These are phyloP conservation scores for Anticlea derivata DNA, from an alignment of 2,888 invertebrate genomes.

Conservation along the genomic window DNA sequence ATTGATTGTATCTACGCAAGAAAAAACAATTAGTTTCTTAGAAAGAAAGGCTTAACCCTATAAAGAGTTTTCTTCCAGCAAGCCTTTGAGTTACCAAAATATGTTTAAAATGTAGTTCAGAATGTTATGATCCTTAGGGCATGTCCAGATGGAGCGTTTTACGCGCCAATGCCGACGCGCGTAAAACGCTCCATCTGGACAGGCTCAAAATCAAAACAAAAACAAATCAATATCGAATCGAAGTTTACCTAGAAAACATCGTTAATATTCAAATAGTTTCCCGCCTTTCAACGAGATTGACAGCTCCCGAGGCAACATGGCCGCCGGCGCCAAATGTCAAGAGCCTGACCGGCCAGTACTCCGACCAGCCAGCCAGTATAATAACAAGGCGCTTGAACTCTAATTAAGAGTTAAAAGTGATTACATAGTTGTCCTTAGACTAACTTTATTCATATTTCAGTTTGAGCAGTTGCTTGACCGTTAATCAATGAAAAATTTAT, in stretches of 20 bases:
- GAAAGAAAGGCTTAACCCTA: no score
- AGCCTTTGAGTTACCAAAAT: no score
- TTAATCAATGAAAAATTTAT: neutral
- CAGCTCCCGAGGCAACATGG: constrained; percentile 38
- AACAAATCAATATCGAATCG: constrained; percentile 9
- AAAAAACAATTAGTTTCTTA: no score
- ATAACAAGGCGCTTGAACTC: constrained; percentile 13
- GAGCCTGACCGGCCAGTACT: constrained; percentile 25
- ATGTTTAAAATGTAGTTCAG: no score
- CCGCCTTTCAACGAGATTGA: constrained; percentile 41
- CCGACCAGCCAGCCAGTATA: constrained; percentile 13
- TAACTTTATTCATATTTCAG: neutral
- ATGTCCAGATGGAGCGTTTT: no score
- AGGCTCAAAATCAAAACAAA: constrained; percentile 7
- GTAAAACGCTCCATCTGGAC: neutral
- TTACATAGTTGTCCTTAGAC: neutral
- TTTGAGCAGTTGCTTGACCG: neutral
- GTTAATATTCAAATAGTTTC: constrained; percentile 42
- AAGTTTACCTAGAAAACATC: constrained; percentile 27
- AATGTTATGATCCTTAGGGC: no score
- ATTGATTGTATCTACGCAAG: no score
- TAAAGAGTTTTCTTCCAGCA: no score
- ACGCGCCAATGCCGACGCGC: neutral
- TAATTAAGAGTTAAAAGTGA: constrained; percentile 9
- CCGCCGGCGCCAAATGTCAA: constrained; percentile 41